Conservation (phyloP, 2,113 vertebrate genomes). For the Cyphomyrus plagiostoma region DNA sequence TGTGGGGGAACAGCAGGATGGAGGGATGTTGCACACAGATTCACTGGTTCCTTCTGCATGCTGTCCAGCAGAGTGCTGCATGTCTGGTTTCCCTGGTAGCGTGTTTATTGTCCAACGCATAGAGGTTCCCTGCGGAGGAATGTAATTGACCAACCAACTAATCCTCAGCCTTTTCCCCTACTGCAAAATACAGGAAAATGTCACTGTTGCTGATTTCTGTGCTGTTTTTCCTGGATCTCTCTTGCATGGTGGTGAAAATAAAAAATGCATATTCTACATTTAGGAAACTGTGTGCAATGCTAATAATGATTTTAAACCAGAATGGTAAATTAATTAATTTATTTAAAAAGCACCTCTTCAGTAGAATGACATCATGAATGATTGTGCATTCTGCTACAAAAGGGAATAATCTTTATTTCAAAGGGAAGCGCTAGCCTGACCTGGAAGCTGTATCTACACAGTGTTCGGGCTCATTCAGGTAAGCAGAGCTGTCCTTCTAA, state of each 20-base stretch:
- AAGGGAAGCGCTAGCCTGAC: background rate
- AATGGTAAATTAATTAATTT: background rate
- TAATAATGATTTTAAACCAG: background rate
- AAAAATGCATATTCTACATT: background rate
- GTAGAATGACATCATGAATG: background rate
- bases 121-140: background rate
- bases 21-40: background rate
- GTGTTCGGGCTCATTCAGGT: background rate
- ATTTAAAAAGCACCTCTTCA: background rate
- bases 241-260: background rate
- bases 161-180: background rate
- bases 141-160: background rate
- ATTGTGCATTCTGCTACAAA: background rate
- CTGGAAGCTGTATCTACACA: background rate
- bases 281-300: background rate
- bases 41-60: background rate
- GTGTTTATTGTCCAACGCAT: background rate
- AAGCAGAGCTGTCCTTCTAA: background rate
- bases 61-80: background rate
- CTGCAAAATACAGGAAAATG: background rate
- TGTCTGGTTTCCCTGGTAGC: background rate
- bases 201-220: background rate
- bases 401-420: background rate
- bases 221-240: background rate
- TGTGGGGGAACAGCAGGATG: background rate